Conservation (phyloP, 2,113 vertebrate genomes). For the Pionites leucogaster region DNA sequence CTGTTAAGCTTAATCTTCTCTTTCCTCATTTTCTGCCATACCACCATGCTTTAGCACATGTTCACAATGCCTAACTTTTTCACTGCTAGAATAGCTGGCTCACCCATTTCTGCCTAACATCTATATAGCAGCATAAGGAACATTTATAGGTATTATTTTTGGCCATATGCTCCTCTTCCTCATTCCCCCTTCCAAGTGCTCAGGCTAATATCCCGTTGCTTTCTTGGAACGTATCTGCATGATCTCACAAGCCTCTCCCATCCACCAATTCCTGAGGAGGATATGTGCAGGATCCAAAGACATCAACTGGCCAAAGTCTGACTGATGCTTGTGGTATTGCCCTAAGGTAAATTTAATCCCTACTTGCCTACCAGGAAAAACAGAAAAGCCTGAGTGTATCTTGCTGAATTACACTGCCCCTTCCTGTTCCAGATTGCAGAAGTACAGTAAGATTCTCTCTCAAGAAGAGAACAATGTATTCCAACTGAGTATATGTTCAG, state of each 20-base stretch:
- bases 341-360: background rate
- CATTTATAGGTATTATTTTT: slow-evolving; percentile 29
- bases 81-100: background rate
- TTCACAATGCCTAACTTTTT: background rate
- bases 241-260: slow-evolving; percentile 51
- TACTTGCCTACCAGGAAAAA: background rate
- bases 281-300: slow-evolving; percentile 2
- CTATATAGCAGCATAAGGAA: background rate
- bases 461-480: background rate
- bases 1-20: background rate
- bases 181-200: background rate
- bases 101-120: background rate
- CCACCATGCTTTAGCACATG: background rate
- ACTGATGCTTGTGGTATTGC: slow-evolving; percentile 28
- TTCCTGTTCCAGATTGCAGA: background rate
- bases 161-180: slow-evolving; percentile 58
- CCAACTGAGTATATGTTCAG: background rate
- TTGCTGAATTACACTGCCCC: background rate
- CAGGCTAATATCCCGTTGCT: slow-evolving; percentile 51
- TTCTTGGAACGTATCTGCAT: slow-evolving; percentile 44
- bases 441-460: background rate
- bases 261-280: slow-evolving; percentile 28
- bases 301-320: slow-evolving; percentile 3
- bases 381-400: background rate
- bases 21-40: background rate